Percentiles rank a stretch among this genome's conserved stretches.
These are phyloP conservation scores for Scatophagus argus DNA, from an alignment of 2,113 vertebrate genomes.

Conservation along the genomic window DNA sequence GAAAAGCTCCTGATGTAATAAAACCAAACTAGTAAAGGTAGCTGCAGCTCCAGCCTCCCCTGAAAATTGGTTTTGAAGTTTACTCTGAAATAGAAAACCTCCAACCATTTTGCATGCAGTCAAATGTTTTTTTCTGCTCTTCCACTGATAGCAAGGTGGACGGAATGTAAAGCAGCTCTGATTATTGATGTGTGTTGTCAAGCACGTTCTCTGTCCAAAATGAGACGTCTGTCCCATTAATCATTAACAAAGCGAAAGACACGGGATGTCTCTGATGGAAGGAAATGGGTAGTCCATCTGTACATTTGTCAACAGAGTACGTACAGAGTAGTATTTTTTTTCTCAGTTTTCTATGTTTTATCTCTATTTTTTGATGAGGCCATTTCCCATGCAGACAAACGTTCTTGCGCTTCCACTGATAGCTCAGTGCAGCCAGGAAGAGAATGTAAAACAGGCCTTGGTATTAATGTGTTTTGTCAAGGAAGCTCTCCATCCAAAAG, in stretches of 20 bases:
- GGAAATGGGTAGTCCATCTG: conserved; percentile 38
- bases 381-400: conserved; percentile 61
- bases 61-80: conserved; percentile 55
- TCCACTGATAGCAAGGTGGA: conserved; percentile 40
- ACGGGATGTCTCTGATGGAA: conserved; percentile 25
- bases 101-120: conserved; percentile 46
- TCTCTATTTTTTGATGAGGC: conserved; percentile 50
- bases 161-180: conserved; percentile 64
- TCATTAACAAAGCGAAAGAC: conserved; percentile 52
- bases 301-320: conserved; percentile 45
- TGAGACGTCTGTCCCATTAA: conserved; percentile 61
- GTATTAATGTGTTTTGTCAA: conserved; percentile 59
- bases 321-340: too few species aligned
- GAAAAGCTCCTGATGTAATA: conserved; percentile 29
- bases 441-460: conserved; percentile 68
- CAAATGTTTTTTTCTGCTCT: conserved; percentile 22
- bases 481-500: conserved; percentile 57
- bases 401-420: conserved; percentile 53
- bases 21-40: conserved; percentile 21
- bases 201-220: conserved; percentile 41
- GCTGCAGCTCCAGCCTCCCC: conserved; percentile 14
- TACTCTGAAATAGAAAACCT: conserved; percentile 52
- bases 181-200: conserved; percentile 59
- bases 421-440: conserved; percentile 41
- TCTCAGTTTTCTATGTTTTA: conserved; percentile 4